Base-by-base conservation (phyloP, 2,113 vertebrate genomes). In the Syrmaticus mikado region DNA sequence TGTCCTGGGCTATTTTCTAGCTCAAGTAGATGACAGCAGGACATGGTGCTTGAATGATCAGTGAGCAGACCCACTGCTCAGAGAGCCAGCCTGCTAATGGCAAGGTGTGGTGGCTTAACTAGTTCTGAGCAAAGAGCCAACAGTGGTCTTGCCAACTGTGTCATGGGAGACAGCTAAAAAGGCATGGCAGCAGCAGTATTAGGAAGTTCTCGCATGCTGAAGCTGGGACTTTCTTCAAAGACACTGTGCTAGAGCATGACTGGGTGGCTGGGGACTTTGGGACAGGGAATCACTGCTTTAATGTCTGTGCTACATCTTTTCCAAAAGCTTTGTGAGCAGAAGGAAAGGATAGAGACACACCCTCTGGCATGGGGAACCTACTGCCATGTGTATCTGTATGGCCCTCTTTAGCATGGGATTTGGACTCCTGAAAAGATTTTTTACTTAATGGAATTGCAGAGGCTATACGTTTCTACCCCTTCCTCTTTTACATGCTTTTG, bases 401-500 rank as follows among this genome's bases (percentile, higher is more conserved):
- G 20, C 16, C 11, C 32, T 81, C 55, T 82, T 86, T 24, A 85
- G 11, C 40, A 38, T 14, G 13, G 68, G 61, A 80, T 92, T 82
- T 88, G 83, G 86, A 81, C 93, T 90, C 46, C 57, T 90, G 65
- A 89, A 45, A 10, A 57, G 41, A 79, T 72, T 86, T 41, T 70
- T 78, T 86, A 61, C 53, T 52, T 83, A 84, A 94, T 64, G 73
- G 13, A 57, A 79, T 93, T 75, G 48, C 12, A 53, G 57, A 9
- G 57, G 77, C 65, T 84, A 84, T 94, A 72, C n/a, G 73, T 81
- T 85, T 78, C 53, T 64, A 76, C 27, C 43, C 27, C 25, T 94
- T 91, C 90, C 50, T 45, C 45, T 79, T 79, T 78, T 43, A n/a
- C 21, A 22, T 2, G 32, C 25, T 36, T 82, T 93, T 93, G 66